Evolutionary conservation across 2,888 invertebrate species (phyloP).

Genomic region (Cordilura impudica): DNA sequence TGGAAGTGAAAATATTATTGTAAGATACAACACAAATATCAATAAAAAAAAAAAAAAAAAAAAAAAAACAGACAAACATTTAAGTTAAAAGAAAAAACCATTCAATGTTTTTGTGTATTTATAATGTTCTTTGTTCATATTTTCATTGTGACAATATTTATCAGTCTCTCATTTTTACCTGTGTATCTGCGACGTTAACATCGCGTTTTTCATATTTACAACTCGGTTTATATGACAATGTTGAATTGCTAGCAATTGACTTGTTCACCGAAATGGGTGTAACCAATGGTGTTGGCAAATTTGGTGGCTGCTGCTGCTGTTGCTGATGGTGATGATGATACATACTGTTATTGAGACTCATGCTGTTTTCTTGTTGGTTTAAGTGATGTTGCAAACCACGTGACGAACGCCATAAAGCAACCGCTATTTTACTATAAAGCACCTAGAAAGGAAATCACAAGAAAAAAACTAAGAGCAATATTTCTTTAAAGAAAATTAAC

Average conservation of each 20-base stretch:
- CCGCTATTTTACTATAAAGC: slow-evolving; percentile 90
- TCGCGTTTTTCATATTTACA: slow-evolving; percentile 78
- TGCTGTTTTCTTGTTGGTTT: slow-evolving; percentile 68
- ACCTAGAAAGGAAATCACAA: slow-evolving; percentile 78
- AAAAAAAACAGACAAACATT: too few species aligned
- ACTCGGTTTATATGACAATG: slow-evolving; percentile 77
- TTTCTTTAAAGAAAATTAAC: too few species aligned
- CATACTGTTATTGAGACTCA: slow-evolving; percentile 72
- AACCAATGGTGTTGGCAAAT: slow-evolving; percentile 24
- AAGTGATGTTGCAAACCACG: slow-evolving; percentile 81
- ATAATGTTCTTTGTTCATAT: too few species aligned
- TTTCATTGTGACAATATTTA: too few species aligned
- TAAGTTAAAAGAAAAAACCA: too few species aligned
- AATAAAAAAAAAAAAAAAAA: too few species aligned
- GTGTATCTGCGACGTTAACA: slow-evolving; percentile 78
- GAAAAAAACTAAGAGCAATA: neutral
- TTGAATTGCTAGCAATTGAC: slow-evolving; percentile 62
- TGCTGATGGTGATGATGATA: slow-evolving; percentile 72
- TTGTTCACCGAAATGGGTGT: slow-evolving; percentile 50
- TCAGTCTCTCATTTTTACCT: slow-evolving; percentile 70
- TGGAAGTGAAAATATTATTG: too few species aligned
- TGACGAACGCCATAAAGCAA: slow-evolving; percentile 89
- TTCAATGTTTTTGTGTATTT: too few species aligned
- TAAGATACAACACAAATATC: too few species aligned
- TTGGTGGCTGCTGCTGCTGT: slow-evolving; percentile 61